Evolutionary conservation across 2,888 invertebrate species (phyloP), one percentile per base, ranked within the genome.

Genomic region (Clepsis dumicolana): DNA sequence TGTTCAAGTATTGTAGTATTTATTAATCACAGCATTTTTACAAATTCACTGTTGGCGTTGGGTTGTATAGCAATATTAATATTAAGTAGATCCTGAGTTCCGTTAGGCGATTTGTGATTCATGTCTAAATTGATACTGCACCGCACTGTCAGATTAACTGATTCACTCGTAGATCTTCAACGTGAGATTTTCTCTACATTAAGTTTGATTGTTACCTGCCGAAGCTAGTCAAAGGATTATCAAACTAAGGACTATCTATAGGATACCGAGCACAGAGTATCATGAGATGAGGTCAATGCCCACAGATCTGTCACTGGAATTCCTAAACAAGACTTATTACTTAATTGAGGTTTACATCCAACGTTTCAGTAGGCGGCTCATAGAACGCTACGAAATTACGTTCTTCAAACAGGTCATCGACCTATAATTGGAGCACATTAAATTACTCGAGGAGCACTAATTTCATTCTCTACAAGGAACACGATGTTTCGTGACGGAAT

Each of bases 401-500:
- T 10, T 18, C 16, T 0, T 44, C 18, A 18, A 44, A 18, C 16
- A 5, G 44, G 35, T 4, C 44, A 18, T 44, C 8, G 44, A 44
- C 16, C 8, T 48, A 8, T 48, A 10, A 21, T 21, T 3, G 18
- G 12, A 12, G 10, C 2, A 1, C 18, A 10, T 2, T 12, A 48
- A 48, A 21, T 21, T 10, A 44, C 44, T 44, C 7, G 18, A 18
- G 7, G 44, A 18, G 16, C 4, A 38, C 2, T 38, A 1, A 7
- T 16, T 16, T 44, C 1, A 5, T 53, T 18, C 21, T 27, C n/a
- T 35, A 25, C 29, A 35, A 57, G 35, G 12, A 25, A 57, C 35
- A 64, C 21, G 54, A 32, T 21, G 16, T 35, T 35, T 57, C 64
- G 64, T 64, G 64, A 64, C 64, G 14, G 48, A 64, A 64, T 16